Percentiles rank a stretch among this genome's conserved stretches.
Conservation (phyloP, 2,113 vertebrate genomes). For the Xyliphius kryptos region DNA sequence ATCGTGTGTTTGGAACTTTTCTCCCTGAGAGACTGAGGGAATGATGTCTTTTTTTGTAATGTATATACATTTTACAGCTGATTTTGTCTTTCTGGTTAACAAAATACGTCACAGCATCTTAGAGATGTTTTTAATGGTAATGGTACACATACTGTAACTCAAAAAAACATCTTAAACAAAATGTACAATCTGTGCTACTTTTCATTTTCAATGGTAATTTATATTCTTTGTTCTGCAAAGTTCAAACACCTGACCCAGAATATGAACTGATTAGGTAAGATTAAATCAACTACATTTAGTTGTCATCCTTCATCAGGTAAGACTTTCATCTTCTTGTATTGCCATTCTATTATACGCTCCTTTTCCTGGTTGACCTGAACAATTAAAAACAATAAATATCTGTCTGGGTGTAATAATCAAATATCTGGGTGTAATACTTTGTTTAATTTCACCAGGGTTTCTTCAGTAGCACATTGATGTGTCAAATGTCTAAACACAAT, state of each 20-base stretch:
- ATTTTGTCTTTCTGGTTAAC: conserved; percentile 25
- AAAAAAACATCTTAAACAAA: conserved; percentile 18
- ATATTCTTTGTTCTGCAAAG: conserved; percentile 14
- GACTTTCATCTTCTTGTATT: neutral
- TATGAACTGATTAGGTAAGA: neutral
- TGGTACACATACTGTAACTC: conserved; percentile 16
- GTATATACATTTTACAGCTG: conserved; percentile 18
- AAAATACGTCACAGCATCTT: conserved; percentile 4
- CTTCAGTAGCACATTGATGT: too few species aligned
- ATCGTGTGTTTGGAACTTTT: conserved; percentile 28
- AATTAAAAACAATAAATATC: conserved; percentile 21
- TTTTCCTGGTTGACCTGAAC: conserved; percentile 8
- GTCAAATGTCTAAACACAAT: too few species aligned
- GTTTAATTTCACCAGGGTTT: too few species aligned
- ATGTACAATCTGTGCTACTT: conserved; percentile 17
- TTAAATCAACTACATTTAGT: conserved; percentile 1
- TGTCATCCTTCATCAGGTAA: too few species aligned
- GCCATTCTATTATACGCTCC: conserved; percentile 3
- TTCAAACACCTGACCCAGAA: neutral
- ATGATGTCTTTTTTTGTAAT: too few species aligned
- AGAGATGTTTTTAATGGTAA: conserved; percentile 17
- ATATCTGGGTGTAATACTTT: conserved; percentile 1
- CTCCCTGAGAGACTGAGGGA: too few species aligned
- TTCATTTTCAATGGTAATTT: conserved; percentile 31
- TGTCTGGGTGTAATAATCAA: conserved; percentile 8